Evolutionary conservation across 2,888 invertebrate species (phyloP).

Genomic region (Andrena camellia): DNA sequence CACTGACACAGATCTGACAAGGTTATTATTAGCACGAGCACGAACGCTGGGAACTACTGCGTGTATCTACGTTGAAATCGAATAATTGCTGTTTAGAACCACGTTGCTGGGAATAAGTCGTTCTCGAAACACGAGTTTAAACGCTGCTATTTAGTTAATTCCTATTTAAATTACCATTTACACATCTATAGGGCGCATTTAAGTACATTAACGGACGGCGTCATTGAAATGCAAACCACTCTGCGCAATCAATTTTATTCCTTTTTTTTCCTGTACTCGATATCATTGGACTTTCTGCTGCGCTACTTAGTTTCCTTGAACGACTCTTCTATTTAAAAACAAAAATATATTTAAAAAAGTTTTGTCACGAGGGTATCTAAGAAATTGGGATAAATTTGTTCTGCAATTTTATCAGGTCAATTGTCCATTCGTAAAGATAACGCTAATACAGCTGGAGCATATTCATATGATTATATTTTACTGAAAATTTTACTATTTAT

Average conservation of each 20-base stretch:
- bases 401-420: too few relatives aligned
- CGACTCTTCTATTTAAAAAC: neutral
- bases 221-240: slow-evolving; percentile 13
- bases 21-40: slow-evolving; percentile 44
- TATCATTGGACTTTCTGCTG: neutral
- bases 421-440: too few relatives aligned
- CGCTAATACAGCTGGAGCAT: too few relatives aligned
- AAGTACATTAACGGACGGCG: neutral
- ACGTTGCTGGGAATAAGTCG: slow-evolving; percentile 6
- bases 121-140: slow-evolving; percentile 16
- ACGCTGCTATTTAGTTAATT: slow-evolving; percentile 20
- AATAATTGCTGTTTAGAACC: slow-evolving; percentile 42
- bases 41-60: slow-evolving; percentile 40
- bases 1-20: slow-evolving; percentile 45
- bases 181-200: neutral
- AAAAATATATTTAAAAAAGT: neutral
- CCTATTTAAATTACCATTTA: slow-evolving; percentile 17
- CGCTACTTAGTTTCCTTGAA: neutral
- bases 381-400: neutral
- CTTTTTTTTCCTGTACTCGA: neutral
- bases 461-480: too few relatives aligned
- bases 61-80: slow-evolving; percentile 50
- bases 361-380: neutral
- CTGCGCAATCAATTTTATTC: neutral
- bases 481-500: too few relatives aligned